Evolutionary conservation across 2,888 invertebrate species (phyloP).

Genomic region (Tetranychus truncatus): DNA sequence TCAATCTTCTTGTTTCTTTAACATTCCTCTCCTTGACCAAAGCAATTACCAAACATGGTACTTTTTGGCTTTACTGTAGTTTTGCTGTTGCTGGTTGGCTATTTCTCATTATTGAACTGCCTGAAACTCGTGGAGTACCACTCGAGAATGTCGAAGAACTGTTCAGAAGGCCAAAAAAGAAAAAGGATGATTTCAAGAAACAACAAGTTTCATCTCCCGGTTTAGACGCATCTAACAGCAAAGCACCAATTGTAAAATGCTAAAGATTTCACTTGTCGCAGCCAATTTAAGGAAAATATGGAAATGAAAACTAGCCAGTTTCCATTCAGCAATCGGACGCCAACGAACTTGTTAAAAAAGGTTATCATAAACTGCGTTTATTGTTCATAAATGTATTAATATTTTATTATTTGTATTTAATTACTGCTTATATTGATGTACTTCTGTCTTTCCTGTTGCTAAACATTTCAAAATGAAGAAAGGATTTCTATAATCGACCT

Average conservation of each 20-base stretch:
- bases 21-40: conserved; percentile 38
- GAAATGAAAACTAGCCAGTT: too few species aligned
- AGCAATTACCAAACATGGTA: conserved; percentile 34
- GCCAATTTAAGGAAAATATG: too few species aligned
- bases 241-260: neutral
- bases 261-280: neutral
- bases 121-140: conserved; percentile 82
- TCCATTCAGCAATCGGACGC: too few species aligned
- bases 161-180: conserved; percentile 9
- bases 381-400: too few species aligned
- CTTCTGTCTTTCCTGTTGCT: too few species aligned
- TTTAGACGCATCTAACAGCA: neutral
- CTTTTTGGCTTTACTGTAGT: conserved; percentile 21
- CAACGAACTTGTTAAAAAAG: too few species aligned
- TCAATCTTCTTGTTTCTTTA: conserved; percentile 38
- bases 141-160: conserved; percentile 63
- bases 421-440: too few species aligned
- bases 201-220: neutral
- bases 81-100: conserved; percentile 25
- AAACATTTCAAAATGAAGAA: too few species aligned
- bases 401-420: too few species aligned
- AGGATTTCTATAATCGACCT: too few species aligned
- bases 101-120: conserved; percentile 38
- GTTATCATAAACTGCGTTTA: too few species aligned
- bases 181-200: neutral